Base-by-base conservation (phyloP, 2,797 vertebrate genomes). In the Protosalanx chinensis region DNA sequence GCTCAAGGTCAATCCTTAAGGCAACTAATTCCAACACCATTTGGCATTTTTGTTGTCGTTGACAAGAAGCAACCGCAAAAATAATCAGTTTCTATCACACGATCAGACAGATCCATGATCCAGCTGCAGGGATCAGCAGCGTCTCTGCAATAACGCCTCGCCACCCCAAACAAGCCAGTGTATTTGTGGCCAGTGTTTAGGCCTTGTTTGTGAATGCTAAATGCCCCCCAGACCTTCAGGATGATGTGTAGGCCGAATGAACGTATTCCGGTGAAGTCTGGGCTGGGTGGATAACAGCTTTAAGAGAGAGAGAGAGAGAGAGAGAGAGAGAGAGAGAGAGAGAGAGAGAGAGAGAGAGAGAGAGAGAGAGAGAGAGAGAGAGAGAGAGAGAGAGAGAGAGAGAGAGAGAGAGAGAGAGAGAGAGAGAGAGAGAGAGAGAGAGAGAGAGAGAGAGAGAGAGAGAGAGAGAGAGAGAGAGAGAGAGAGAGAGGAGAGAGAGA, bases 201-300 rank as follows among this genome's bases (percentile, higher is more conserved):
- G 20, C 67, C 76, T 67, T 75, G 33, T 74, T 23, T 65, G 58
- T 63, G 58, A 74, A 73, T 68, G 64, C 61, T 77, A 78, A 77
- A 82, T 72, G 74, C 76, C 70, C 35, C 61, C 75, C 71, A 78
- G 81, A 79, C 79, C 74, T 66, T 41, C 76, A 75, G 74, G 65
- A 64, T 83, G 74, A 86, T 80, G 76, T 78, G 77, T 74, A 81
- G 78, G 72, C 74, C 73, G 23, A 27, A 27, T 81, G 66, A 84
- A 78, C 78, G 78, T 74, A 74, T 86, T 70, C 71, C 8, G 35
- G 41, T 60, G 63, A 70, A 73, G 77, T 79, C 65, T 71, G 75
- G 35, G 16, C 58, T 13, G 69, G 63, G 81, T 73, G 67, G 57
- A 71, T 81, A 57, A 57, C 76, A 70, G 68, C 51, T 76, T 72